Percentiles rank a stretch among this genome's conserved stretches.
Evolutionary conservation across 2,113 vertebrate species (phyloP).

Genomic region (Poeciliopsis retropinna): DNA sequence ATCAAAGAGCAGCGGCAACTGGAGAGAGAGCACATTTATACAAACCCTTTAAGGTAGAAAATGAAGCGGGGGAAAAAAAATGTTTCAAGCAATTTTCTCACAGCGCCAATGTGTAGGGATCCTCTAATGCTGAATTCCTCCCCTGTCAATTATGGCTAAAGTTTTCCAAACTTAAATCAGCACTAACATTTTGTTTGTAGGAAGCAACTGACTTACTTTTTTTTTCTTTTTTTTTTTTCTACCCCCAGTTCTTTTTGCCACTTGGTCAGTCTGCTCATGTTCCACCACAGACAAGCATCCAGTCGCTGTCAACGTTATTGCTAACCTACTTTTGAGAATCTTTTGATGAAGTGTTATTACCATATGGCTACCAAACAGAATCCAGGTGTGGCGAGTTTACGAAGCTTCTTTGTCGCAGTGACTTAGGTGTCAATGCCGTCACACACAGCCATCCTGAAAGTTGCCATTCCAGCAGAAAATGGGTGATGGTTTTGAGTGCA

Average conservation of each 20-base stretch:
- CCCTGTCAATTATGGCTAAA: slow-evolving; percentile 15
- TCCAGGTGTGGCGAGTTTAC: slow-evolving; percentile 26
- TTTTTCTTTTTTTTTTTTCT: neutral
- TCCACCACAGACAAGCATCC: slow-evolving; percentile 16
- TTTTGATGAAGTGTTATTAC: slow-evolving; percentile 36
- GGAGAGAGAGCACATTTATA: slow-evolving; percentile 21
- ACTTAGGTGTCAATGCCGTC: neutral
- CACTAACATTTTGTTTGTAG: slow-evolving; percentile 4
- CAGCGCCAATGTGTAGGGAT: neutral
- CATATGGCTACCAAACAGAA: slow-evolving; percentile 38
- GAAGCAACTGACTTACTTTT: neutral
- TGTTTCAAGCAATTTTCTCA: slow-evolving; percentile 24
- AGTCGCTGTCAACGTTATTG: slow-evolving; percentile 24
- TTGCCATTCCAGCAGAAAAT: neutral
- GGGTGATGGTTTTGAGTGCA: neutral
- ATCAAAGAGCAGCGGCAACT: slow-evolving; percentile 24
- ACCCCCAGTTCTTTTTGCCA: neutral
- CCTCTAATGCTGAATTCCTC: neutral
- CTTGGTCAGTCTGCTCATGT: slow-evolving; percentile 18
- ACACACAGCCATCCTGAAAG: neutral
- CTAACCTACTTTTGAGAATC: slow-evolving; percentile 23
- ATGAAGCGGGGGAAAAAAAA: neutral
- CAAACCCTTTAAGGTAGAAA: slow-evolving; percentile 15
- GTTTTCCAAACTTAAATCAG: slow-evolving; percentile 13
- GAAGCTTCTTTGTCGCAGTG: neutral